These are phyloP conservation scores for Lasioglossum calceatum DNA, from an alignment of 2,888 invertebrate species.

Conservation along the genomic window DNA sequence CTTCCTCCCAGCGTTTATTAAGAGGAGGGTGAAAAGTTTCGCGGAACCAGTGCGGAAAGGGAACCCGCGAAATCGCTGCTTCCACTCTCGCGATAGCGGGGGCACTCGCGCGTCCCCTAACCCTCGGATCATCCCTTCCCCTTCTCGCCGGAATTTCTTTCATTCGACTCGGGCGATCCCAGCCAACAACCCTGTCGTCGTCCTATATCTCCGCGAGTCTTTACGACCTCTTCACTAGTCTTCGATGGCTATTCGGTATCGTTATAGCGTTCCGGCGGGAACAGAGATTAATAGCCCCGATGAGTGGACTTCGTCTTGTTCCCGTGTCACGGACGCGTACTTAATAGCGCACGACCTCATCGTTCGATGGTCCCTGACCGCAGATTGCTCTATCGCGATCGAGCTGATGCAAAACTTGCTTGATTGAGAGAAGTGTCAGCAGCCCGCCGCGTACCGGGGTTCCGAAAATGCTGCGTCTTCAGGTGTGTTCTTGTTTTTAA, in stretches of 20 bases:
- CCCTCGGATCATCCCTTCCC: background rate
- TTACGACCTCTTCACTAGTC: background rate
- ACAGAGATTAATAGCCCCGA: constrained; percentile 32
- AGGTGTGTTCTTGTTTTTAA: background rate
- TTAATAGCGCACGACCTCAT: constrained; percentile 7
- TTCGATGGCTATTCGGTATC: constrained; percentile 1
- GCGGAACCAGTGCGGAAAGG: constrained; percentile 22
- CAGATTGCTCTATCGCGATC: constrained; percentile 43
- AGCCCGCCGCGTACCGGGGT: constrained; percentile 6
- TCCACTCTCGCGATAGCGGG: constrained; percentile 27
- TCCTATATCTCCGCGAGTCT: background rate
- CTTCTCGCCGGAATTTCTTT: background rate
- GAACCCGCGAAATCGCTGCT: constrained; percentile 49
- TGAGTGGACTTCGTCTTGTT: constrained; percentile 3
- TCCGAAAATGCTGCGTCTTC: background rate
- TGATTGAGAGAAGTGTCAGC: constrained; percentile 25
- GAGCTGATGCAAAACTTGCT: constrained; percentile 44
- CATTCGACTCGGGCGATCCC: background rate
- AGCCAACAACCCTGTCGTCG: background rate
- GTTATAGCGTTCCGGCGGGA: background rate
- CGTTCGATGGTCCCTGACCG: constrained; percentile 10
- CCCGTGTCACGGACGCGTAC: background rate
- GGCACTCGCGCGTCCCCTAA: background rate
- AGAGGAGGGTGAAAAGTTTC: constrained; percentile 56
- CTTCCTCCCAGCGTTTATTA: constrained; percentile 58